phyloP scores from a whole-genome alignment of 2,113 vertebrate genomes.

The Cheirogaleus medius region DNA sequence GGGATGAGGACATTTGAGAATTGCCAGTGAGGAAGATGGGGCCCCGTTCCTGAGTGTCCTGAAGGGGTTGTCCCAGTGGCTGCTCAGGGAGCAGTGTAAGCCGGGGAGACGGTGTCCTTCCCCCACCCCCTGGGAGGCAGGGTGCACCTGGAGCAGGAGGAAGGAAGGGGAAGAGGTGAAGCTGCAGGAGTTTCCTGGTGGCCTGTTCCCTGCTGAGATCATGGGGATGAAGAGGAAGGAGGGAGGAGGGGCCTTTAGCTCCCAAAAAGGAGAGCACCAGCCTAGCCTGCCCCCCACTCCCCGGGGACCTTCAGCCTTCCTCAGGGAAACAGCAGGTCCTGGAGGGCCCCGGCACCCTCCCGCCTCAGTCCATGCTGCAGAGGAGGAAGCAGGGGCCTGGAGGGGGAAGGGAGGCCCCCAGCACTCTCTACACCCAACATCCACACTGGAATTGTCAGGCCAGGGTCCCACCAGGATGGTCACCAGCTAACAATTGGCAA shows the following conservation, averaged over 20 bases:
- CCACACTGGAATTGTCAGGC: not conserved
- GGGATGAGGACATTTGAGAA: not conserved
- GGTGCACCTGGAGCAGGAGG: slow-evolving; percentile 76
- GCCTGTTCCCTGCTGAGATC: slow-evolving; percentile 57
- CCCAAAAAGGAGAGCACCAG: not conserved
- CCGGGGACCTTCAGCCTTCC: not conserved
- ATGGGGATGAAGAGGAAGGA: slow-evolving; percentile 47
- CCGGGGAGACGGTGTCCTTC: not conserved
- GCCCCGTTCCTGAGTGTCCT: not conserved
- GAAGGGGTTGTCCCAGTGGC: not conserved
- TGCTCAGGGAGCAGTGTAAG: not conserved
- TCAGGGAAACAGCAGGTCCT: not conserved
- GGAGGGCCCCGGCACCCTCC: not conserved
- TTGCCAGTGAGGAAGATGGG: not conserved
- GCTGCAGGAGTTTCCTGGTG: slow-evolving; percentile 75
- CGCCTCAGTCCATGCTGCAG: not conserved
- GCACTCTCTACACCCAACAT: not conserved
- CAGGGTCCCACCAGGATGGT: not conserved
- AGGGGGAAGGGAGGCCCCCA: not conserved
- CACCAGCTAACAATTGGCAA: not conserved
- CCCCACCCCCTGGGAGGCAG: slow-evolving; percentile 63
- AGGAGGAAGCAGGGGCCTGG: not conserved
- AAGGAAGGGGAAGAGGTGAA: slow-evolving; percentile 80
- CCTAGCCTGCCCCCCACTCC: not conserved
- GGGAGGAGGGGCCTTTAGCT: slow-evolving; percentile 37